These are phyloP conservation scores for Mesembrinibis cayennensis DNA, from an alignment of 2,113 vertebrate species.

Conservation along the genomic window DNA sequence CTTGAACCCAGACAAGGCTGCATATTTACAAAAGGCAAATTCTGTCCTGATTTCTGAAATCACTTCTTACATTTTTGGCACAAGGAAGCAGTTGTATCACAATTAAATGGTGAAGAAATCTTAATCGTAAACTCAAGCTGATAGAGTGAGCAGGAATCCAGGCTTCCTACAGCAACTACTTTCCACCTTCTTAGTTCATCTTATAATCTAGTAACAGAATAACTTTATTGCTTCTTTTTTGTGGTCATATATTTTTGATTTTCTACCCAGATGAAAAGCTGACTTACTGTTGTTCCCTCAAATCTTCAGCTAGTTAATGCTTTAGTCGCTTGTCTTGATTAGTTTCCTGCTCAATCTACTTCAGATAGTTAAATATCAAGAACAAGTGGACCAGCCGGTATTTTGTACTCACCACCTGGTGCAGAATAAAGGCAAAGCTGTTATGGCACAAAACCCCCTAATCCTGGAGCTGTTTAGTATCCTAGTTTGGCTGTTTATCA, in stretches of 20 bases:
- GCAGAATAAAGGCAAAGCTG: constrained; percentile 12
- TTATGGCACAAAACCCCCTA: not conserved
- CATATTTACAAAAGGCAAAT: not conserved
- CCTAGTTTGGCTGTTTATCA: not conserved
- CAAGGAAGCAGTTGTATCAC: not conserved
- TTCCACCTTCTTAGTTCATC: not conserved
- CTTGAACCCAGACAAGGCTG: not conserved
- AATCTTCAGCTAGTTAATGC: not conserved
- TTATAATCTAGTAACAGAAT: not conserved
- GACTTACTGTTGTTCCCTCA: not conserved
- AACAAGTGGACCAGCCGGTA: not conserved
- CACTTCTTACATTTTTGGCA: not conserved
- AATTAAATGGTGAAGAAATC: not conserved
- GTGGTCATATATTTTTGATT: not conserved
- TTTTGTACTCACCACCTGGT: constrained; percentile 1
- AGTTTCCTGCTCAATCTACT: not conserved
- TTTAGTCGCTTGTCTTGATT: not conserved
- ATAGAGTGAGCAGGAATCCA: not conserved
- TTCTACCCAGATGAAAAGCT: not conserved
- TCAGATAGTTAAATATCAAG: not conserved
- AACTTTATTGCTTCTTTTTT: not conserved
- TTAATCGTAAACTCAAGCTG: not conserved
- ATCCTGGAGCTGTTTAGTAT: not conserved
- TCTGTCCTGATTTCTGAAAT: not conserved
- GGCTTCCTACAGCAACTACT: not conserved